Percentiles rank a stretch among this genome's conserved stretches.
These are phyloP conservation scores for Tanytarsus gracilentus DNA, from an alignment of 2,888 invertebrate genomes.

Conservation along the genomic window DNA sequence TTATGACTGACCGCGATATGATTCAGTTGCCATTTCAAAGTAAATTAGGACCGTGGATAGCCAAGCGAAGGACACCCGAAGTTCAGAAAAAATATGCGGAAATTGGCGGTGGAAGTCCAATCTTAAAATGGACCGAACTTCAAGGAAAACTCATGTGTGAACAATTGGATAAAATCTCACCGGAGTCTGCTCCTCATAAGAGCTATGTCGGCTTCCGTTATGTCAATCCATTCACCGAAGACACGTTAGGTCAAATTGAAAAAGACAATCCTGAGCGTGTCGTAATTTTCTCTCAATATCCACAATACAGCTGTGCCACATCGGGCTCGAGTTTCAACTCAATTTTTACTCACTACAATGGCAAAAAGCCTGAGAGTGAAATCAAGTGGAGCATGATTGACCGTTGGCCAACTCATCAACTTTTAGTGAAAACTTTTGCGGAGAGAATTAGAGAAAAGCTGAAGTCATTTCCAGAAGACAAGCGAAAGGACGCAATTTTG, in stretches of 20 bases:
- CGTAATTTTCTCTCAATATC: constrained; percentile 91
- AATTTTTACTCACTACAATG: constrained; percentile 67
- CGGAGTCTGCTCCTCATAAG: constrained; percentile 82
- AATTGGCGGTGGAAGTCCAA: constrained; percentile 95
- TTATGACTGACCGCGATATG: constrained; percentile 94
- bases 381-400: constrained; percentile 85
- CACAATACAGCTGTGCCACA: constrained; percentile 95
- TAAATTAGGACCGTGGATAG: constrained; percentile 80
- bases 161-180: constrained; percentile 65
- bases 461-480: constrained; percentile 56
- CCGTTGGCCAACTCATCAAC: constrained; percentile 80
- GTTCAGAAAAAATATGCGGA: constrained; percentile 84
- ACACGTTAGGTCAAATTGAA: constrained; percentile 68
- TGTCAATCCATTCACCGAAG: constrained; percentile 78
- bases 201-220: constrained; percentile 92
- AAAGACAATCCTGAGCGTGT: constrained; percentile 70
- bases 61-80: constrained; percentile 71
- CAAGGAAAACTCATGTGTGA: constrained; percentile 78
- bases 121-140: constrained; percentile 80
- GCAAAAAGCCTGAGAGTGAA: constrained; percentile 49
- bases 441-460: constrained; percentile 74
- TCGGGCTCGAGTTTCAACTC: constrained; percentile 92
- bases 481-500: constrained; percentile 72
- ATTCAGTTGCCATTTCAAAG: constrained; percentile 87
- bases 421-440: constrained; percentile 74